These are phyloP conservation scores for Turritopsis dohrnii DNA, from an alignment of 30 jellyfish, hydroid and myxozoan species.

Conservation along the genomic window DNA sequence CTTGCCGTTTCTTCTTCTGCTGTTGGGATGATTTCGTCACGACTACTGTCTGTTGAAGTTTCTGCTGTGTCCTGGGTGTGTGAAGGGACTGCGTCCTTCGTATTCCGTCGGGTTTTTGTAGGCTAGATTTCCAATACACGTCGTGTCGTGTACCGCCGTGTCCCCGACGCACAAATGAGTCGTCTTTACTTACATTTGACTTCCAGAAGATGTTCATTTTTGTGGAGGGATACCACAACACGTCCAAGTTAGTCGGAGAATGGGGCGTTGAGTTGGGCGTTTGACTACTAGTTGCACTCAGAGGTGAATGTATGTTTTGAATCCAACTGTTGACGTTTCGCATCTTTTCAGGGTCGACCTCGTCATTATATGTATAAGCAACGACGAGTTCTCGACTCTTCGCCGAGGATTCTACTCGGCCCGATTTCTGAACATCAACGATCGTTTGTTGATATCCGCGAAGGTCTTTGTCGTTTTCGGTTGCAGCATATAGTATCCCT, in stretches of 20 bases:
- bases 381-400: background rate
- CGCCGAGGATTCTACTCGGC: background rate
- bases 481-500: conserved; percentile 2
- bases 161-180: background rate
- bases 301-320: background rate
- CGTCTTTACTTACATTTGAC: conserved; percentile 7
- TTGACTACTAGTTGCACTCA: background rate
- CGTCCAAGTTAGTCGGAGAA: conserved; percentile 1
- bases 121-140: background rate
- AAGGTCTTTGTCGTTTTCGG: background rate
- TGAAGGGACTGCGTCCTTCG: background rate
- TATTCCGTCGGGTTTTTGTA: background rate
- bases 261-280: background rate
- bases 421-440: background rate
- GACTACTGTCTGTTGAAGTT: background rate
- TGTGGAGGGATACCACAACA: conserved; percentile 18
- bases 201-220: conserved; percentile 1
- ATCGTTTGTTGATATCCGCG: background rate
- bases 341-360: background rate
- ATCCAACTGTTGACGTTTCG: background rate
- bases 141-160: background rate
- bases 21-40: background rate
- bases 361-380: background rate
- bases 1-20: background rate
- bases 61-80: background rate